Base-by-base conservation (phyloP, 2,797 vertebrate genomes). In the Florisuga fusca region DNA sequence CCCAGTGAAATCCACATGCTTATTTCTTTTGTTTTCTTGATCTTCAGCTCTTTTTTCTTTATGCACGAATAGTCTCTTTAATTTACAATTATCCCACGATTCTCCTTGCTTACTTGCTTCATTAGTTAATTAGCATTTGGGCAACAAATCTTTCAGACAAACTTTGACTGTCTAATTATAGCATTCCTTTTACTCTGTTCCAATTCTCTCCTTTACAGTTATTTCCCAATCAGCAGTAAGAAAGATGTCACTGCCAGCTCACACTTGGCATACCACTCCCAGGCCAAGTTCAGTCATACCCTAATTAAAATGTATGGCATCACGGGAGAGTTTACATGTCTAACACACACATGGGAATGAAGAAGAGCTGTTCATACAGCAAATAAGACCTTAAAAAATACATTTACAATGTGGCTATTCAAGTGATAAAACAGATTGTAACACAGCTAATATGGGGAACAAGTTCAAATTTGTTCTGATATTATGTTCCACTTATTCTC, bases 261-360 rank as follows among this genome's bases (percentile, higher is more conserved):
- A 34, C 34, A 8, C 33, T 22, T 18, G 50, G 64, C 64, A 43
- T 9, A 45, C 22, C 27, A 15, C 3, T 21, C 27, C 23, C 68
- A 48, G 29, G 20, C 14, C 26, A 26, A 82, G 69, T 75, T 17
- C 68, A 54, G 1, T 25, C 6, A 2, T 36, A 67, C 12, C 59
- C 53, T 29, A 46, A 59, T 26, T 48, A 51, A 10, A 41, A 23
- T 1, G 6, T 7, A 29, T 81, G n/a, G 21, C 36, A 83, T 17
- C 25, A 14, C 20, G 54, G 25, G 13, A 20, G 48, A 57, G 22
- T 15, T 27, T 19, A 63, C 26, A 7, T 1, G 3, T 23, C 25
- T 7, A 41, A 82, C 5, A 48, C 33, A 73, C 19, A 25, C 0
- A 0, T 7, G 48, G 66, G 27, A 75, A 74, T 3, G 33, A 85